These are phyloP conservation scores for Felis chaus DNA, from an alignment of 2,113 vertebrate genomes.

Conservation along the genomic window DNA sequence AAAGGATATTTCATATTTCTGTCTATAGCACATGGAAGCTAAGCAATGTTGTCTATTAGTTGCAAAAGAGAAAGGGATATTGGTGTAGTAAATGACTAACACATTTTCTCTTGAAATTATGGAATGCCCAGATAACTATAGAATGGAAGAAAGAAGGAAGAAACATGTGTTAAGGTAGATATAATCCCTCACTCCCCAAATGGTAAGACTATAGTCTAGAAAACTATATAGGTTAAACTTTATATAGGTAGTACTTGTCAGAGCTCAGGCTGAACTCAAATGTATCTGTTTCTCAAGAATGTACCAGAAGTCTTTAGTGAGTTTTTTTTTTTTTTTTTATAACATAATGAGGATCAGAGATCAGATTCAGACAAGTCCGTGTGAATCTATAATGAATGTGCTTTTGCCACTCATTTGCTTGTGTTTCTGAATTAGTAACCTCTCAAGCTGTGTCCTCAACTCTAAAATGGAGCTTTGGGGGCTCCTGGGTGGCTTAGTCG, in stretches of 20 bases:
- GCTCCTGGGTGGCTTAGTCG: too few species aligned
- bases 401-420: not conserved
- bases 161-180: not conserved
- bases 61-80: not conserved
- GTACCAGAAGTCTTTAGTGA: not conserved
- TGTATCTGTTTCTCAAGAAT: not conserved
- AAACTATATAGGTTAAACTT: not conserved
- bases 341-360: not conserved
- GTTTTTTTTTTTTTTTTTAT: not conserved
- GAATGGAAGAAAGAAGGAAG: not conserved
- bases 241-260: not conserved
- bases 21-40: not conserved
- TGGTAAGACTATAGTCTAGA: not conserved
- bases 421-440: not conserved
- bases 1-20: not conserved
- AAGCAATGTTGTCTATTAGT: not conserved
- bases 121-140: not conserved
- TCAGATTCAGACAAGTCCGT: not conserved
- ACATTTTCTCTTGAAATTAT: not conserved
- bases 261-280: not conserved
- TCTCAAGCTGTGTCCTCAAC: not conserved
- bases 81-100: not conserved
- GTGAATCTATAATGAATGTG: not conserved
- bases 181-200: not conserved
- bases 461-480: not conserved